Percentiles rank a stretch among this genome's conserved stretches.
Conservation (phyloP, 2,888 invertebrate species). For the Micoletzkya japonica region DNA sequence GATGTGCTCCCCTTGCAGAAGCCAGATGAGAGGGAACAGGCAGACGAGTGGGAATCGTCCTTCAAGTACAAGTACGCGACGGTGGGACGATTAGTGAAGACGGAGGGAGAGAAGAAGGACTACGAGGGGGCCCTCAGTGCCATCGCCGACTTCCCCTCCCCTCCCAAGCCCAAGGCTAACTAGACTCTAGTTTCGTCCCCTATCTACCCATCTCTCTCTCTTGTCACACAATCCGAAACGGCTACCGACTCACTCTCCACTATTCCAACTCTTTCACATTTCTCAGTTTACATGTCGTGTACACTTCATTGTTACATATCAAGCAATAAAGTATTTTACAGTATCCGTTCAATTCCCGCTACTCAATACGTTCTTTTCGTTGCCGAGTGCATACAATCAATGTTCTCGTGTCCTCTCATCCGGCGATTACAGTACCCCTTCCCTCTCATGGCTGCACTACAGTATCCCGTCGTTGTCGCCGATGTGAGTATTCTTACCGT, state of each 20-base stretch:
- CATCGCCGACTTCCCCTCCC: no score
- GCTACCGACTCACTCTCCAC: not conserved
- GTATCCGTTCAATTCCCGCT: no score
- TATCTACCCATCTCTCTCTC: no score
- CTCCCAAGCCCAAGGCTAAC: no score
- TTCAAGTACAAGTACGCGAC: conserved; percentile 50
- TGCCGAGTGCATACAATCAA: not conserved
- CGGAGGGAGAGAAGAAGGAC: not conserved
- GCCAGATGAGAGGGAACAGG: conserved; percentile 35
- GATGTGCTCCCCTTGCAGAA: conserved; percentile 16
- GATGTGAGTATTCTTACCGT: not conserved
- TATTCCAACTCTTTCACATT: not conserved
- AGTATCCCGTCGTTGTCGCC: conserved; percentile 22
- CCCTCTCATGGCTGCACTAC: conserved; percentile 17
- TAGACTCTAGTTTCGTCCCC: no score
- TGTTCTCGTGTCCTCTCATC: not conserved
- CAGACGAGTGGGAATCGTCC: conserved; percentile 45
- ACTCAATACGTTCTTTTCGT: not conserved
- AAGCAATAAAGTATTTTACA: no score
- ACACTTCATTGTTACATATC: no score
- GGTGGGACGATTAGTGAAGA: conserved; percentile 50
- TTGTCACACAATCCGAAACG: no score
- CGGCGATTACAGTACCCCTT: not conserved
- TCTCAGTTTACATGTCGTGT: not conserved
- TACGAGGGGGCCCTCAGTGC: not conserved